phyloP scores from a whole-genome alignment of 2,113 vertebrate genomes.

The Oreochromis spilurus region DNA sequence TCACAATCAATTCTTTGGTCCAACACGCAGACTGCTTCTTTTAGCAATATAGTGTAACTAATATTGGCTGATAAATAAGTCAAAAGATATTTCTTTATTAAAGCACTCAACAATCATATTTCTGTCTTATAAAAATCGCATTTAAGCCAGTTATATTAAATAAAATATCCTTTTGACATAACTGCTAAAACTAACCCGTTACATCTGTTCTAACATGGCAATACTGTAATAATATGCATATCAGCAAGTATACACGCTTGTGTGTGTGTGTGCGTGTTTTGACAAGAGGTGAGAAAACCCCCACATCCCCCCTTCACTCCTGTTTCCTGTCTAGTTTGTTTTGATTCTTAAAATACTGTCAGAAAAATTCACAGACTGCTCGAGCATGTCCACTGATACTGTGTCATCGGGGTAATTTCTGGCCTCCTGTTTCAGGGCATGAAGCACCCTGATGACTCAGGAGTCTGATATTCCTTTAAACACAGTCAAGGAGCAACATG shows the following conservation, averaged over 20 bases:
- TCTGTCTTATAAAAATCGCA: background rate
- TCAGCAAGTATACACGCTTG: background rate
- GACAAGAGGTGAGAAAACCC: constrained; percentile 67
- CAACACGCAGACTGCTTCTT: background rate
- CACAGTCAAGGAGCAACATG: constrained; percentile 33
- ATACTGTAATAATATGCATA: background rate
- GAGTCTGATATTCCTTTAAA: constrained; percentile 55
- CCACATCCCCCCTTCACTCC: background rate
- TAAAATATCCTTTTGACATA: background rate
- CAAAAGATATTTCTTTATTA: background rate
- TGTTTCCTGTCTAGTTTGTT: background rate
- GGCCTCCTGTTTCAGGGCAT: background rate
- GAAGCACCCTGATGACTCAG: constrained; percentile 52
- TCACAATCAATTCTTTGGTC: background rate
- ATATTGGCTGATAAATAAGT: background rate
- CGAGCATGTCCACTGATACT: background rate
- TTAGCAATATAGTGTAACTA: background rate
- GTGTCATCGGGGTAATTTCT: background rate
- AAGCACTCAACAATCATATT: background rate
- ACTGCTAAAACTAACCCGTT: background rate
- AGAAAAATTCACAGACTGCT: background rate
- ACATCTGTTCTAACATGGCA: background rate
- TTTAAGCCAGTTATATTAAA: background rate
- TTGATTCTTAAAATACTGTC: background rate
- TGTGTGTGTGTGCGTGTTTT: constrained; percentile 51